phyloP scores from a whole-genome alignment of 2,113 vertebrate species.

The Grammomys dolichurus region DNA sequence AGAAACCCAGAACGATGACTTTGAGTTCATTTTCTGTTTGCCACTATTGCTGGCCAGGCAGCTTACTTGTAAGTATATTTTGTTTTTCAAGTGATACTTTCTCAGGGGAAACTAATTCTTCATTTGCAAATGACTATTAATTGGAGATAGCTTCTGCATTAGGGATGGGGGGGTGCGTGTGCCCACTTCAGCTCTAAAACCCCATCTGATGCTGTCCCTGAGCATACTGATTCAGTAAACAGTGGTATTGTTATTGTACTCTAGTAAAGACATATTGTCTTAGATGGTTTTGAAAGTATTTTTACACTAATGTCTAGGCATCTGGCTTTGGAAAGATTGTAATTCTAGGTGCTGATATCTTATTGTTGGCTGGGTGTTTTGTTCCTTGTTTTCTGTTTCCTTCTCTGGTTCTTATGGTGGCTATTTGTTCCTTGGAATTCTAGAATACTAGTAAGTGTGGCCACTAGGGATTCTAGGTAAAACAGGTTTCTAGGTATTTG shows the following conservation, averaged over 20 bases:
- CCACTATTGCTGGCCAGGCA: not conserved
- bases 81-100: not conserved
- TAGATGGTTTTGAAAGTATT: not conserved
- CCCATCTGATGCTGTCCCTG: not conserved
- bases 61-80: not conserved
- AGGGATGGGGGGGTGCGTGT: not conserved
- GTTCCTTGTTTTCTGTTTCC: not conserved
- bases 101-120: not conserved
- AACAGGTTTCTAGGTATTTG: not conserved
- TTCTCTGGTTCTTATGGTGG: not conserved
- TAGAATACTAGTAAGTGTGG: not conserved
- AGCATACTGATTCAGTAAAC: not conserved
- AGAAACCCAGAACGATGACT: not conserved
- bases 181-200: not conserved
- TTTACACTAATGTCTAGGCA: not conserved
- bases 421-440: not conserved
- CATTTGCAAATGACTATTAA: not conserved
- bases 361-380: not conserved
- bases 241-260: not conserved
- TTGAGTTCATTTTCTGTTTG: not conserved
- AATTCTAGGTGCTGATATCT: not conserved
- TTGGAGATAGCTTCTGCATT: not conserved
- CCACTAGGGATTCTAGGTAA: not conserved
- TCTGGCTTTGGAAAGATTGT: not conserved
- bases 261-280: not conserved